Conservation (phyloP, 2,888 invertebrate genomes). For the Bhutanitis thaidina region DNA sequence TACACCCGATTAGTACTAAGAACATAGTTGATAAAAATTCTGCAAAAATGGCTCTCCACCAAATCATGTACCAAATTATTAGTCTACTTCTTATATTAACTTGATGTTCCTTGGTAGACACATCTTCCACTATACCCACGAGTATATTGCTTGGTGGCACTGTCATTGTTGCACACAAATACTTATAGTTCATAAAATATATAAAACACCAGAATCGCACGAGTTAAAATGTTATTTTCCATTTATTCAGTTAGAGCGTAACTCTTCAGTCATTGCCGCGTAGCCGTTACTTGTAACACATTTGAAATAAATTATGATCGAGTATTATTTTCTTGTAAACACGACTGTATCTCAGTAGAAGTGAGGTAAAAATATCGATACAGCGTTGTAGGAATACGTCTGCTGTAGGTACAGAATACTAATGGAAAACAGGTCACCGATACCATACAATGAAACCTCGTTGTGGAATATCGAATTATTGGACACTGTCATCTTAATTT, state of each 20-base stretch:
- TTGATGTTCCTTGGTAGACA: constrained; percentile 6
- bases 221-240: background rate
- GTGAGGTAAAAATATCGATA: constrained; percentile 10
- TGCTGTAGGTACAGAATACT: constrained; percentile 7
- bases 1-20: constrained; percentile 86
- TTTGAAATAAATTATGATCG: constrained; percentile 1
- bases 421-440: constrained; percentile 4
- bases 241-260: background rate
- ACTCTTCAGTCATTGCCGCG: background rate
- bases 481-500: background rate
- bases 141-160: constrained; percentile 9
- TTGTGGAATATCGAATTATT: constrained; percentile 1
- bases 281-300: constrained; percentile 1
- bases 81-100: constrained; percentile 5
- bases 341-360: constrained; percentile 10
- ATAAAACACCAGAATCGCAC: background rate
- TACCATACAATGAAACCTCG: constrained; percentile 7
- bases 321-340: constrained; percentile 9
- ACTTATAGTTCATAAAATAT: background rate
- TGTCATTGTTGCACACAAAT: constrained; percentile 8
- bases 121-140: constrained; percentile 11
- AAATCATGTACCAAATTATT: constrained; percentile 14
- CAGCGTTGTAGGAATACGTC: constrained; percentile 7
- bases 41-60: constrained; percentile 55
- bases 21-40: constrained; percentile 84